Conservation (phyloP, 1,140 invertebrate species). For the Drosophila truncata region DNA sequence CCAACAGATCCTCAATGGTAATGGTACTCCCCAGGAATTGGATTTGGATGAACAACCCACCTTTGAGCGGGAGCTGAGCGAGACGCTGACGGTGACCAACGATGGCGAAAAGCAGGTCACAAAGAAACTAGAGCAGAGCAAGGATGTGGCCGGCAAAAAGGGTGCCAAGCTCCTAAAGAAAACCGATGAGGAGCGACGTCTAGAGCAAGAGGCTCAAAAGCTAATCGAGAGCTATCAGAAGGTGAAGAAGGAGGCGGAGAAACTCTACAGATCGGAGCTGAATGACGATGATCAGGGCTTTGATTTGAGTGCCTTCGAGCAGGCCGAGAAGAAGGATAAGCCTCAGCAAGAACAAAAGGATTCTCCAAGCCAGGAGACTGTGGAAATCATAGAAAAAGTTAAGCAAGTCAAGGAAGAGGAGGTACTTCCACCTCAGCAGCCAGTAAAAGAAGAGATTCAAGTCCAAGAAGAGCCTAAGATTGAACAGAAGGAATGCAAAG, state of each 20-base stretch:
- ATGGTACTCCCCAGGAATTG: neutral
- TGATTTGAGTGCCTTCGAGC: constrained; percentile 71
- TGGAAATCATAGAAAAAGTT: neutral
- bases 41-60: constrained; percentile 32
- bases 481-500: neutral
- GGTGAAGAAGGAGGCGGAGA: constrained; percentile 78
- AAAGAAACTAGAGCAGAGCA: constrained; percentile 65
- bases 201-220: constrained; percentile 79
- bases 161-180: constrained; percentile 74
- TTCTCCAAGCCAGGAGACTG: neutral
- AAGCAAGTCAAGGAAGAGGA: constrained; percentile 3
- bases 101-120: constrained; percentile 79
- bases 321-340: constrained; percentile 30
- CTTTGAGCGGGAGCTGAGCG: constrained; percentile 63
- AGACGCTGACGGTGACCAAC: constrained; percentile 65
- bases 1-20: constrained; percentile 56
- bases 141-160: constrained; percentile 63
- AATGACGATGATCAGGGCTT: constrained; percentile 77
- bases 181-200: constrained; percentile 73
- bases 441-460: neutral
- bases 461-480: neutral
- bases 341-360: neutral
- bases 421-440: neutral
- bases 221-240: constrained; percentile 83
- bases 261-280: constrained; percentile 60